Evolutionary conservation across 2,888 invertebrate genomes (phyloP), one percentile per base, ranked within the genome.

Genomic region (Ornithoptera alexandrae): DNA sequence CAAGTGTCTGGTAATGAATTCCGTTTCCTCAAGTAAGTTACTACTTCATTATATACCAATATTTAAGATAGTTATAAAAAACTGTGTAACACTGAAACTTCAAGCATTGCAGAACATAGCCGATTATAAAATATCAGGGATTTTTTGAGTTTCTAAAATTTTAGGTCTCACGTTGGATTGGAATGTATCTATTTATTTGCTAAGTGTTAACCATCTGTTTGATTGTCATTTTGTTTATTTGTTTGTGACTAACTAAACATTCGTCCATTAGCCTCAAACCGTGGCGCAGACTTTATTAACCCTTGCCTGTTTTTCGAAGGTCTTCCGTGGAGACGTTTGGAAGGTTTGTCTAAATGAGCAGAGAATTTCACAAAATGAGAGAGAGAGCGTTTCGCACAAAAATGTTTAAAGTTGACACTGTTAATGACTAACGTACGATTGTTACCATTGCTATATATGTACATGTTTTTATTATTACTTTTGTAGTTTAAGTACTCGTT

Each of bases 321-420:
- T 94, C 94, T 94, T 93, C 91, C 94, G 94, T 80, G 94, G 94
- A 93, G 90, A 93, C 87, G 91, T 92, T 85, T 94, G 94, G 94
- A 94, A 94, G 94, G 94, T 94, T 94, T 93, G 94, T 94, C 88
- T 81, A 82, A 84, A 81, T 84, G 76, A 79, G 79, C 81, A 84
- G 86, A 89, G 88, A 86, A 84, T 88, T 83, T 84, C 87, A 88
- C 86, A 84, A 82, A 77, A 84, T 81, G 83, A 86, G 81, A 46
- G 46, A 84, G 83, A 87, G 81, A 88, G 87, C 84, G 85, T 88
- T 88, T 76, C 83, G 87, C 89, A 89, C 89, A 82, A 81, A 83
- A 82, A 80, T 82, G 73, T 79, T 79, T 78, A 80, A 83, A 80
- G 71, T 78, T 81, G 72, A 81, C 86, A 88, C 84, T 81, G 77